These are phyloP conservation scores for Merodon equestris DNA, from an alignment of 2,888 invertebrate genomes.

Conservation along the genomic window DNA sequence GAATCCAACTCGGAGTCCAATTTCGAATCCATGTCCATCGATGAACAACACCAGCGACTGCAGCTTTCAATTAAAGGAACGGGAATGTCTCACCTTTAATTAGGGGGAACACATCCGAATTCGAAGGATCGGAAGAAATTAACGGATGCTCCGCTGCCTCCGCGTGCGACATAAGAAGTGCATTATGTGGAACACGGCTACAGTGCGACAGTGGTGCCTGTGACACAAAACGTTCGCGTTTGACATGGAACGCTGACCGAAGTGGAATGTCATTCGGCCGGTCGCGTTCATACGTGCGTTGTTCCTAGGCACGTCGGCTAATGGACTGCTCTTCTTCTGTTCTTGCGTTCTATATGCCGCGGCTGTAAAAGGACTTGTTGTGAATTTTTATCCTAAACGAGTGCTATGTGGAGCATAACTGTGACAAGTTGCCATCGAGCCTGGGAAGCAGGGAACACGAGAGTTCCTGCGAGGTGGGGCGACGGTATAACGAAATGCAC, in stretches of 20 bases:
- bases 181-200: constrained; percentile 53
- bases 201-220: constrained; percentile 26
- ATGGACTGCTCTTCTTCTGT: constrained; percentile 48
- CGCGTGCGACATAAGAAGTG: constrained; percentile 61
- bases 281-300: constrained; percentile 38
- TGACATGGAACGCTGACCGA: constrained; percentile 24
- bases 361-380: constrained; percentile 66
- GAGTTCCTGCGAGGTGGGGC: not conserved
- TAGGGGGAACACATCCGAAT: constrained; percentile 35
- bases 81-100: constrained; percentile 46
- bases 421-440: constrained; percentile 39
- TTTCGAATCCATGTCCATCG: constrained; percentile 30
- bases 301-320: constrained; percentile 54
- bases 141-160: constrained; percentile 49
- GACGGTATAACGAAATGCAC: constrained; percentile 53
- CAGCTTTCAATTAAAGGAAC: constrained; percentile 65
- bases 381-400: constrained; percentile 67
- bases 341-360: constrained; percentile 21
- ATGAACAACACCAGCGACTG: constrained; percentile 43
- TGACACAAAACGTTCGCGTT: constrained; percentile 32
- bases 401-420: constrained; percentile 65
- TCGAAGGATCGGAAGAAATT: constrained; percentile 13
- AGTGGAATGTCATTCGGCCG: constrained; percentile 61
- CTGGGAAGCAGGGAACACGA: constrained; percentile 21
- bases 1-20: constrained; percentile 4